Conservation (phyloP, 2,888 invertebrate genomes). For the Schizotus pectinicornis region DNA sequence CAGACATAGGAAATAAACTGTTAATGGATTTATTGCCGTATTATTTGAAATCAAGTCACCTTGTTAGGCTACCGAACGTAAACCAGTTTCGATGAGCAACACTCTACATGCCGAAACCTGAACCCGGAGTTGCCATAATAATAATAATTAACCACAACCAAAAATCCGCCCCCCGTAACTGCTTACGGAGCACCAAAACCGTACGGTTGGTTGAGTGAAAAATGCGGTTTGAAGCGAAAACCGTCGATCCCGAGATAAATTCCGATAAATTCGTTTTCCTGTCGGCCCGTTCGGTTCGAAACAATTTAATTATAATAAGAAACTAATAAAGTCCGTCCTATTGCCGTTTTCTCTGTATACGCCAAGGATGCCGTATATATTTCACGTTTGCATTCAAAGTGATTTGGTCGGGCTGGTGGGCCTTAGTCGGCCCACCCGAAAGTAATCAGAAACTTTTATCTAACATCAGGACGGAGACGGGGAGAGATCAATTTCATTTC, state of each 20-base stretch:
- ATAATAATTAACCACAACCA: no score
- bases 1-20: conserved; percentile 20
- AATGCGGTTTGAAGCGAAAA: no score
- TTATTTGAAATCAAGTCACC: conserved; percentile 24
- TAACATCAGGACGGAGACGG: conserved; percentile 49
- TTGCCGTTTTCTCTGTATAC: conserved; percentile 5
- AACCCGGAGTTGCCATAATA: no score
- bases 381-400: conserved; percentile 20
- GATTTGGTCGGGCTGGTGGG: conserved; percentile 5
- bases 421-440: conserved; percentile 43
- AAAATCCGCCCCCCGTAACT: no score
- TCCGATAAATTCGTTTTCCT: not conserved
- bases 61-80: conserved; percentile 17
- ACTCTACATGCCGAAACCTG: no score
- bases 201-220: no score
- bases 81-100: conserved; percentile 16
- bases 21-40: conserved; percentile 27
- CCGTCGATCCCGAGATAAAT: no score
- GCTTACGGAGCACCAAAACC: no score
- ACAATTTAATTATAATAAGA: conserved; percentile 10
- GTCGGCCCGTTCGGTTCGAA: not conserved
- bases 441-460: conserved; percentile 58
- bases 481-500: conserved; percentile 58
- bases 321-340: conserved; percentile 8
- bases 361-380: conserved; percentile 36